Evolutionary conservation across 2,113 vertebrate species (phyloP).

Genomic region (Rhadina sibilatrix): DNA sequence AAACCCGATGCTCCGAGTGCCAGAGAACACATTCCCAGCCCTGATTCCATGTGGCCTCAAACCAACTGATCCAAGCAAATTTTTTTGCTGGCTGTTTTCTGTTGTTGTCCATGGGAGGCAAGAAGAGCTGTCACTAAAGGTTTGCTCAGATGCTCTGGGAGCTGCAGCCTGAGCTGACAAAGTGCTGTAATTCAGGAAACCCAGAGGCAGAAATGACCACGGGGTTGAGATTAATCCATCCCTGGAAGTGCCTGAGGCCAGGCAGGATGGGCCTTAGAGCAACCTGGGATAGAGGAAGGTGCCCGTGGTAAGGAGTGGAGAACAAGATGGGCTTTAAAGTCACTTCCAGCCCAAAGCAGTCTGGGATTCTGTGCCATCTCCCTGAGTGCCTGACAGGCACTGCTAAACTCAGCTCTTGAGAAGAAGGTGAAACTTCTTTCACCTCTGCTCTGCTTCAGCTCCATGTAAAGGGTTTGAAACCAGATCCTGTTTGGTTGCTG

Average conservation of each 20-base stretch:
- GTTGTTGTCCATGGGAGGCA: rapidly evolving
- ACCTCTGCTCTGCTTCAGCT: background rate
- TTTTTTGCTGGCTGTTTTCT: background rate
- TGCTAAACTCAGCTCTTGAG: background rate
- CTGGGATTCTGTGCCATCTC: background rate
- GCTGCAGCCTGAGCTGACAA: background rate
- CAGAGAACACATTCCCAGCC: background rate
- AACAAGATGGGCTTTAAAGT: background rate
- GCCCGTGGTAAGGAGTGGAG: background rate
- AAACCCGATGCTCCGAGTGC: background rate
- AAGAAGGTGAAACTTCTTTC: no score
- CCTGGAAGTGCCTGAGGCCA: background rate
- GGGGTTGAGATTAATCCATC: background rate
- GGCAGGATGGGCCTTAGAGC: rapidly evolving
- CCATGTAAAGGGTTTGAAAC: background rate
- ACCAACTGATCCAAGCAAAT: background rate
- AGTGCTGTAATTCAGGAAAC: rapidly evolving
- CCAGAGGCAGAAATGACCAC: background rate
- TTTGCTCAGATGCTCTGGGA: background rate
- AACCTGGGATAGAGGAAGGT: no score
- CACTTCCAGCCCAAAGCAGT: background rate
- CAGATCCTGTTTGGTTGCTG: background rate
- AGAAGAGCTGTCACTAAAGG: background rate
- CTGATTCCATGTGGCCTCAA: background rate
- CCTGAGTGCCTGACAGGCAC: no score